These are phyloP conservation scores for Saturnia japonica DNA, from an alignment of 2,888 invertebrate genomes.

Conservation along the genomic window DNA sequence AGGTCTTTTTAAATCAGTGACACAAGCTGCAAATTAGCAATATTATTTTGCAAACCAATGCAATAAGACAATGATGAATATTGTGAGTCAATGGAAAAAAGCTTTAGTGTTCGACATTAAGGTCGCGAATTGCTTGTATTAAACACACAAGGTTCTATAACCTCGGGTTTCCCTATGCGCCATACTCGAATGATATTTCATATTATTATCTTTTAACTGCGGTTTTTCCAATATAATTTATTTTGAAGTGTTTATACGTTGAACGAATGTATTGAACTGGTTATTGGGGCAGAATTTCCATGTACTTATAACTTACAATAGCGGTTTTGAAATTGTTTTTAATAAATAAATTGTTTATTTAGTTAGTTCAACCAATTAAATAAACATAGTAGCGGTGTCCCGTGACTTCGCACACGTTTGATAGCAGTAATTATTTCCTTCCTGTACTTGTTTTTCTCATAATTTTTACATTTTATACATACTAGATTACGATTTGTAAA, in stretches of 20 bases:
- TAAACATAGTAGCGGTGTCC: no score
- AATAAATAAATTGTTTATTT: no score
- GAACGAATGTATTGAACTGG: background rate
- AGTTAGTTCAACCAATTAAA: no score
- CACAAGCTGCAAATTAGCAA: background rate
- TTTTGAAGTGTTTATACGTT: background rate
- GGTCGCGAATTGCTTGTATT: background rate
- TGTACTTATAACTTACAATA: background rate
- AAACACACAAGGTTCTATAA: background rate
- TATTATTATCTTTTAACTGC: background rate
- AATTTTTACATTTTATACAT: no score
- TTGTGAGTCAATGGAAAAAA: background rate
- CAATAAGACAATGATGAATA: background rate
- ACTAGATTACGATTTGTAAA: no score
- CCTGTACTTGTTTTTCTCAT: no score
- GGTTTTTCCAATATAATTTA: background rate
- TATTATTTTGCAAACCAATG: background rate
- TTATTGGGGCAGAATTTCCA: background rate
- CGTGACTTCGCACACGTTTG: no score
- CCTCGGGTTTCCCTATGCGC: constrained; percentile 6
- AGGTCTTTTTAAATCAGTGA: background rate
- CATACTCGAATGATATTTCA: background rate
- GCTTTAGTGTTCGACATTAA: background rate
- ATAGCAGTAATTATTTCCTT: no score
- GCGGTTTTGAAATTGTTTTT: background rate